Evolutionary conservation across 2,113 vertebrate genomes (phyloP).

Genomic region (Thunnus maccoyii): DNA sequence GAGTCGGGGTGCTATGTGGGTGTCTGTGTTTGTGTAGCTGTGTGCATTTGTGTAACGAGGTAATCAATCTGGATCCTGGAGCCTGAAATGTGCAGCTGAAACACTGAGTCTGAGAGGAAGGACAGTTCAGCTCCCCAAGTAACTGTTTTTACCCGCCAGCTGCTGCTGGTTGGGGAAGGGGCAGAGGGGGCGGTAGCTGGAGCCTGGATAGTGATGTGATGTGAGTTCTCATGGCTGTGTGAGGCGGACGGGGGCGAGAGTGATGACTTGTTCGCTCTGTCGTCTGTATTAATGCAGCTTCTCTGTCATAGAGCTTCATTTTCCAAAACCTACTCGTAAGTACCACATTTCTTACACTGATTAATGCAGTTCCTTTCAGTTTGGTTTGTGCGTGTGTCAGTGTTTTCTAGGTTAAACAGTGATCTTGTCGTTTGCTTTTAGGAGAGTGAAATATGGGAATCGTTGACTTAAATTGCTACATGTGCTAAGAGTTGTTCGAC

Average conservation of each 20-base stretch:
- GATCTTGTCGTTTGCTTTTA: background rate
- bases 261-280: constrained; percentile 58
- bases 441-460: background rate
- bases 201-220: constrained; percentile 66
- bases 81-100: constrained; percentile 41
- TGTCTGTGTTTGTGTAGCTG: constrained; percentile 63
- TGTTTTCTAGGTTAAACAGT: background rate
- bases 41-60: constrained; percentile 48
- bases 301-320: background rate
- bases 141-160: constrained; percentile 11
- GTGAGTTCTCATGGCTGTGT: constrained; percentile 77
- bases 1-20: constrained; percentile 10
- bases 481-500: background rate
- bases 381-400: background rate
- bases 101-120: constrained; percentile 37
- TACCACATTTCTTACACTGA: constrained; percentile 20
- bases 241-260: constrained; percentile 55
- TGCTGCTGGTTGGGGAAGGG: constrained; percentile 28
- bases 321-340: constrained; percentile 53
- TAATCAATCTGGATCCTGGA: constrained; percentile 48
- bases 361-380: background rate
- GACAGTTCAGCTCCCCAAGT: constrained; percentile 13
- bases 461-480: background rate
- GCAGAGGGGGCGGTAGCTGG: constrained; percentile 42
- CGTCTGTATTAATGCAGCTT: constrained; percentile 23